A percentile compares a stretch with the other conserved stretches of the same genome.
Conservation (phyloP, 2,797 vertebrate species). For the Cynodonichthys magdalenae region DNA sequence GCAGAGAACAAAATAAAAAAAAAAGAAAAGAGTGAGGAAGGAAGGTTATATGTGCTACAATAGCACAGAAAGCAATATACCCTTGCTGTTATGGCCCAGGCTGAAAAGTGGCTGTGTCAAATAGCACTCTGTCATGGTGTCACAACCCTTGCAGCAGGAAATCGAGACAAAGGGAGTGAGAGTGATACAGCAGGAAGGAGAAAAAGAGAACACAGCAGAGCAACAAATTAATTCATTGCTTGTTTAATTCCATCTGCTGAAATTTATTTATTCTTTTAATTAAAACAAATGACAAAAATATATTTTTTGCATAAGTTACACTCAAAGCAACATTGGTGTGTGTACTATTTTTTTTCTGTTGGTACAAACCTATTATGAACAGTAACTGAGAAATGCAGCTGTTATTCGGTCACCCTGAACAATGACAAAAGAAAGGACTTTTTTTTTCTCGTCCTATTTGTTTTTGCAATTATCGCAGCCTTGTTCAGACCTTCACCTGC, state of each 20-base stretch:
- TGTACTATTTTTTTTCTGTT: neutral
- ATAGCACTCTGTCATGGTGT: slow-evolving; percentile 44
- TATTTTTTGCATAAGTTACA: neutral
- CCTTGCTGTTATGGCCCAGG: slow-evolving; percentile 21
- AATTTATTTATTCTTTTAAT: neutral
- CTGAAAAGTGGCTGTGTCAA: slow-evolving; percentile 43
- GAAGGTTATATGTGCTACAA: slow-evolving; percentile 18
- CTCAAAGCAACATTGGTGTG: neutral
- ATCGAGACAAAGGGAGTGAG: slow-evolving; percentile 19
- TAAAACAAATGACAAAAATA: neutral
- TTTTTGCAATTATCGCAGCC: slow-evolving; percentile 25
- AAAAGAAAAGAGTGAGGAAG: slow-evolving; percentile 13
- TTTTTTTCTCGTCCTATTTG: slow-evolving; percentile 65
- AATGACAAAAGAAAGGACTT: slow-evolving; percentile 76
- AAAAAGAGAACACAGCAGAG: slow-evolving; percentile 1
- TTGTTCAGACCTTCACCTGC: slow-evolving; percentile 32
- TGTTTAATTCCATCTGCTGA: slow-evolving; percentile 16
- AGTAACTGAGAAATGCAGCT: slow-evolving; percentile 1
- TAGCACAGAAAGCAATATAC: slow-evolving; percentile 30
- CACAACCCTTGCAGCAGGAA: slow-evolving; percentile 36
- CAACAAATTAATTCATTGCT: slow-evolving; percentile 10
- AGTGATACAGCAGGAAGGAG: slow-evolving; percentile 11
- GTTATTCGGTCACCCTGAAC: slow-evolving; percentile 72
- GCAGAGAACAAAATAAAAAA: slow-evolving; percentile 18
- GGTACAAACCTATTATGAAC: neutral